Percentiles rank a stretch among this genome's conserved stretches.
Conservation (phyloP, 1,140 invertebrate species). For the Hycleus cichorii region DNA sequence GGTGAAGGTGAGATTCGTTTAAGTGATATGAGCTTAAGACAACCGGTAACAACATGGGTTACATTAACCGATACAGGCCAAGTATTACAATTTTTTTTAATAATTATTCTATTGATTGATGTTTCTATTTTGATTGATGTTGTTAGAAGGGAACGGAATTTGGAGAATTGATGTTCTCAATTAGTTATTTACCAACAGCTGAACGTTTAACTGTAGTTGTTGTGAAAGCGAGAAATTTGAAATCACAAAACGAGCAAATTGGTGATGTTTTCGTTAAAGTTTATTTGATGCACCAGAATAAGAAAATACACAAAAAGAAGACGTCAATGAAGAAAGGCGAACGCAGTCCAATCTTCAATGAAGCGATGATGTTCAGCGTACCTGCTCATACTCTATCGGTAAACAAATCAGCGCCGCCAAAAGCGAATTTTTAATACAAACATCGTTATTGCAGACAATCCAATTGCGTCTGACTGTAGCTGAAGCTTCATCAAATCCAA, state of each 20-base stretch:
- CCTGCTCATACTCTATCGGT: slow-evolving; percentile 55
- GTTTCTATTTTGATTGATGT: slow-evolving; percentile 70
- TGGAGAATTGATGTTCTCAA: slow-evolving; percentile 75
- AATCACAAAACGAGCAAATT: slow-evolving; percentile 39
- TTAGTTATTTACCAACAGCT: slow-evolving; percentile 71
- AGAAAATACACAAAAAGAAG: slow-evolving; percentile 70
- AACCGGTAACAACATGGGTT: slow-evolving; percentile 55
- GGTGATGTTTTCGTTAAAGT: slow-evolving; percentile 54
- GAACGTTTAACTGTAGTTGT: slow-evolving; percentile 74
- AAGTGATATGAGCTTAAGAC: slow-evolving; percentile 50
- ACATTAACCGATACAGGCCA: slow-evolving; percentile 55
- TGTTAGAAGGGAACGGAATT: slow-evolving; percentile 44
- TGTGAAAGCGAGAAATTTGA: slow-evolving; percentile 71
- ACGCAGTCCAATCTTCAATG: slow-evolving; percentile 68
- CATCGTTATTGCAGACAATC: slow-evolving; percentile 50
- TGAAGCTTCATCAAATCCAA: slow-evolving; percentile 30
- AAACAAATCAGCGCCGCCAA: background rate
- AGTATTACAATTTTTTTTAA: slow-evolving; percentile 59
- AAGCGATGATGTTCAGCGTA: slow-evolving; percentile 71
- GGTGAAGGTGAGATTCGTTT: slow-evolving; percentile 57
- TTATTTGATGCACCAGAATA: slow-evolving; percentile 66
- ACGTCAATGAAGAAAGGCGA: slow-evolving; percentile 63
- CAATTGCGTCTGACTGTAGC: slow-evolving; percentile 62
- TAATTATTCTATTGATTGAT: slow-evolving; percentile 58
- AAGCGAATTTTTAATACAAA: background rate